phyloP scores from a whole-genome alignment of 2,797 vertebrate genomes.

The Amazona ochrocephala region DNA sequence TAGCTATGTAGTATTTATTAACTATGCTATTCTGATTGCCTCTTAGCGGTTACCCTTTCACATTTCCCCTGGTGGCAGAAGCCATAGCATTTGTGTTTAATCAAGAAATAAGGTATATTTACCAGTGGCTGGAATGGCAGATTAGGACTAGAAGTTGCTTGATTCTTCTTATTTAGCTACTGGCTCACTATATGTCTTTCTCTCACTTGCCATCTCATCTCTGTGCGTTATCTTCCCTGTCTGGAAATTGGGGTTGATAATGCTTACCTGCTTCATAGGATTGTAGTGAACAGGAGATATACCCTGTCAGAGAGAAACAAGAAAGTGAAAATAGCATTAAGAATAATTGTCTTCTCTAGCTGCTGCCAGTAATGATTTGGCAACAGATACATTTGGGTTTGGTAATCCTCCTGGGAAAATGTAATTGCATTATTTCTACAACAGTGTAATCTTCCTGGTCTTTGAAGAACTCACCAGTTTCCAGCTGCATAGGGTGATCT shows the following conservation, averaged over 20 bases:
- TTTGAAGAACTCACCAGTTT: neutral
- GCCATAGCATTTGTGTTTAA: neutral
- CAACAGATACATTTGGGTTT: neutral
- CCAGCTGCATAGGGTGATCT: neutral
- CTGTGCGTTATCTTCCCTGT: neutral
- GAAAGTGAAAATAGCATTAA: neutral
- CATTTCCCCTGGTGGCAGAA: neutral
- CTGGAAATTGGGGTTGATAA: neutral
- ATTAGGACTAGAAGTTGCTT: neutral
- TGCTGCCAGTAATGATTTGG: neutral
- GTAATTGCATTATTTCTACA: neutral
- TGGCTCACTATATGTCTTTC: neutral
- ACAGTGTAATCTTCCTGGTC: neutral
- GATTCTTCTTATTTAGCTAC: neutral
- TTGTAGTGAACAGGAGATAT: neutral
- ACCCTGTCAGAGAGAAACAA: neutral
- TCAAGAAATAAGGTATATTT: neutral
- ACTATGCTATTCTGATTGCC: neutral
- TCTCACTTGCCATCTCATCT: neutral
- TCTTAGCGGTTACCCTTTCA: neutral
- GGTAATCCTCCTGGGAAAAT: neutral
- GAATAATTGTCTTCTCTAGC: neutral
- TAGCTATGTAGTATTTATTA: neutral
- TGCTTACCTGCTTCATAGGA: neutral
- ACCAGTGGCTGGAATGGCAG: neutral